A percentile compares a stretch with the other conserved stretches of the same genome.
phyloP scores from a whole-genome alignment of 2,888 invertebrate species.

The Latheticus oryzae region DNA sequence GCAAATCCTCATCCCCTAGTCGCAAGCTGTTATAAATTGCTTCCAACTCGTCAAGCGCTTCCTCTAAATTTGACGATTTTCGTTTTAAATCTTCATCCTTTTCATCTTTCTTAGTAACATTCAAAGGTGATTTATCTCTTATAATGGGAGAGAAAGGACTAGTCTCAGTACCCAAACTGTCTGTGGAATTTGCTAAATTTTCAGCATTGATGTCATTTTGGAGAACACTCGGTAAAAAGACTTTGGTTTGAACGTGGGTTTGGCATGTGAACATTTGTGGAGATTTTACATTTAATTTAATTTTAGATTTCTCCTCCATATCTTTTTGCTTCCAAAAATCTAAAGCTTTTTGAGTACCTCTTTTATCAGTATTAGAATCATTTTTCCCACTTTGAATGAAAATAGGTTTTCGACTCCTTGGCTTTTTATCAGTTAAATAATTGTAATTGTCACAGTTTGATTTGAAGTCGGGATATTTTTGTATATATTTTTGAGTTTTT shows the following conservation, averaged over 20 bases:
- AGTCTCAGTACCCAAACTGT: conserved; percentile 13
- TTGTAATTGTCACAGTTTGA: conserved; percentile 65
- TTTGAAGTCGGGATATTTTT: conserved; percentile 43
- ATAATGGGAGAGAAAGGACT: neutral
- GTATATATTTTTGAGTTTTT: conserved; percentile 43
- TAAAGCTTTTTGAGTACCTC: conserved; percentile 68
- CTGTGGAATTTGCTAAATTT: conserved; percentile 22
- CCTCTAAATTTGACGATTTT: conserved; percentile 85
- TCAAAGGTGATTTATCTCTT: neutral
- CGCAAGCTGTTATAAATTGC: conserved; percentile 90
- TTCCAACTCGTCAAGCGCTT: conserved; percentile 89
- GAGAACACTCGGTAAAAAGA: conserved; percentile 59
- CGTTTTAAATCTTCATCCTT: conserved; percentile 61
- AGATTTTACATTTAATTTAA: conserved; percentile 46
- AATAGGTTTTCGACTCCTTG: conserved; percentile 79
- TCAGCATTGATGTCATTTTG: conserved; percentile 46
- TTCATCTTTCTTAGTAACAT: conserved; percentile 16
- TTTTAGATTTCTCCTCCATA: conserved; percentile 62
- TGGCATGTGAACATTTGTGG: conserved; percentile 63
- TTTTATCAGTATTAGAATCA: conserved; percentile 45
- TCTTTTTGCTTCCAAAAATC: conserved; percentile 76
- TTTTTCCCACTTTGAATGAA: conserved; percentile 70
- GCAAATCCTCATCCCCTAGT: conserved; percentile 84
- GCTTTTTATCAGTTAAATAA: conserved; percentile 79
- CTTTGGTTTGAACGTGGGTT: conserved; percentile 60